These are phyloP conservation scores for Epinephelus awoara DNA, from an alignment of 2,797 vertebrate genomes.

Conservation along the genomic window DNA sequence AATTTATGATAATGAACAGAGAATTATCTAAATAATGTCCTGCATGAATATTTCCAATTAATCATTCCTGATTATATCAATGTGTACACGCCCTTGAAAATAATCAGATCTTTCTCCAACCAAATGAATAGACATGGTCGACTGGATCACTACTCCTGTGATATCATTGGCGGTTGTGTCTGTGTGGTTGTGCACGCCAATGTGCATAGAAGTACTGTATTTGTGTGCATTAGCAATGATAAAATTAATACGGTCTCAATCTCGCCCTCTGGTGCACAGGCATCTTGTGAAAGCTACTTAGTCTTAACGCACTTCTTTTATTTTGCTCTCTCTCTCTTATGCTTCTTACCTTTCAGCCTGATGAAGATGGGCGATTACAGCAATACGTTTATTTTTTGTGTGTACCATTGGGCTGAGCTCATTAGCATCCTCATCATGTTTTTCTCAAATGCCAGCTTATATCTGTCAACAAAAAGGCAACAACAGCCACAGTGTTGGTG, in stretches of 20 bases:
- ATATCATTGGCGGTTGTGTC: conserved; percentile 21
- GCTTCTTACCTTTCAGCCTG: not conserved
- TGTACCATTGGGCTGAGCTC: not conserved
- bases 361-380: conserved; percentile 22
- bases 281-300: conserved; percentile 25
- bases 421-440: conserved; percentile 11
- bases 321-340: not conserved
- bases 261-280: conserved; percentile 31
- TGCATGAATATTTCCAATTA: conserved; percentile 69
- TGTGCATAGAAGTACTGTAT: conserved; percentile 24
- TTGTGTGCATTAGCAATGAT: conserved; percentile 4
- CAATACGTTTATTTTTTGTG: conserved; percentile 21
- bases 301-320: conserved; percentile 19
- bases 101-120: conserved; percentile 47
- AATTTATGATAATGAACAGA: conserved; percentile 50
- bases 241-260: conserved; percentile 35
- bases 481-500: conserved; percentile 7
- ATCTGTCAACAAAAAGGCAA: conserved; percentile 22
- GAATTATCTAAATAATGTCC: conserved; percentile 56
- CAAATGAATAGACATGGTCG: conserved; percentile 42
- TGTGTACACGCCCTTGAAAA: conserved; percentile 64
- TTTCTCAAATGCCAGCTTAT: conserved; percentile 10
- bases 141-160: conserved; percentile 41
- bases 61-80: conserved; percentile 60
- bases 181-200: conserved; percentile 25